Conservation (phyloP, 2,797 vertebrate species). For the Bovichtus variegatus region DNA sequence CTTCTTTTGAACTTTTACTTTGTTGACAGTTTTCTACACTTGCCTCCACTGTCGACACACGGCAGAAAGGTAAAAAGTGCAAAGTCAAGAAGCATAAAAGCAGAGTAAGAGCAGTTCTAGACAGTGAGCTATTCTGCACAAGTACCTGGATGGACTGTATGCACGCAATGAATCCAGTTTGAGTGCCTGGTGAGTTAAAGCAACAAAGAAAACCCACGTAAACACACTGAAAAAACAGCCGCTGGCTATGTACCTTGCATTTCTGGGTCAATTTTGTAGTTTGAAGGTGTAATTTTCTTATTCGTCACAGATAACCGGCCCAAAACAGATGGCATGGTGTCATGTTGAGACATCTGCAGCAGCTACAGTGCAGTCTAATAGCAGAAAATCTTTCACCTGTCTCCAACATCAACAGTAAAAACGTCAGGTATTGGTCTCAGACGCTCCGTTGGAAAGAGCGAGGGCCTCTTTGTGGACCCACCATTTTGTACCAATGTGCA, state of each 20-base stretch:
- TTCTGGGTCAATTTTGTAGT: conserved; percentile 45
- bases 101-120: conserved; percentile 16
- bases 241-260: conserved; percentile 15
- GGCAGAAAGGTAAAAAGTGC: conserved; percentile 18
- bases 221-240: conserved; percentile 24
- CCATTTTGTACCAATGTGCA: conserved; percentile 31
- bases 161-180: conserved; percentile 27
- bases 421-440: conserved; percentile 41
- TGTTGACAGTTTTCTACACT: conserved; percentile 14
- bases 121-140: conserved; percentile 14
- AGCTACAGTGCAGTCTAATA: conserved; percentile 46
- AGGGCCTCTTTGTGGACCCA: conserved; percentile 16
- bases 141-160: conserved; percentile 10
- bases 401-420: conserved; percentile 56
- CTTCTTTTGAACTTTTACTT: conserved; percentile 3
- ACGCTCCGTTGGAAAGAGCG: conserved; percentile 40
- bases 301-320: conserved; percentile 56
- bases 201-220: conserved; percentile 2
- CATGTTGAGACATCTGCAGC: conserved; percentile 38
- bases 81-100: conserved; percentile 37
- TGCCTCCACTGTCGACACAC: background rate
- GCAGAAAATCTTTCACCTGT: conserved; percentile 57
- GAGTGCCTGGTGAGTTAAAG: conserved; percentile 42
- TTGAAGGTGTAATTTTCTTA: conserved; percentile 64
- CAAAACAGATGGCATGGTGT: conserved; percentile 22